Percentiles rank a stretch among this genome's conserved stretches.
phyloP scores from a whole-genome alignment of 2,888 invertebrate genomes.

The Hirtodrosophila alboralis region DNA sequence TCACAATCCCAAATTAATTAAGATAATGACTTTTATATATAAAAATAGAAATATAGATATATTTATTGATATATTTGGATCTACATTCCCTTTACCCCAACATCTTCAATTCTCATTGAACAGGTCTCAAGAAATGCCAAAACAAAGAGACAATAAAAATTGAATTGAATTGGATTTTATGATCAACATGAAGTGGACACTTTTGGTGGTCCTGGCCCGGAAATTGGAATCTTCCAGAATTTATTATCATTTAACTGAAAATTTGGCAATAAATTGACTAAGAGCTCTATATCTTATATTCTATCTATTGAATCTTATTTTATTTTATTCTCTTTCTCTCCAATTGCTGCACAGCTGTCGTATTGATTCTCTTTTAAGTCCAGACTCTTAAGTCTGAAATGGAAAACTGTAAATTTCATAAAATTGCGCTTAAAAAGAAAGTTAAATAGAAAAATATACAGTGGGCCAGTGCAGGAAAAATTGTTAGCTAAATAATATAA shows the following conservation, averaged over 20 bases:
- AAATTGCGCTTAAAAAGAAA: constrained; percentile 47
- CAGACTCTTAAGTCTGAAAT: constrained; percentile 21
- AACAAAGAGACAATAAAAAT: too few species aligned
- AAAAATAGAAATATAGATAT: too few species aligned
- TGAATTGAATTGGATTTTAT: too few species aligned
- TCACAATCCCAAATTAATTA: too few species aligned
- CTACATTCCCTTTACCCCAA: too few species aligned
- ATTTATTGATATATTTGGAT: too few species aligned
- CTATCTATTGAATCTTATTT: constrained; percentile 1
- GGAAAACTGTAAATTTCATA: constrained; percentile 54
- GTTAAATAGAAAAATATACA: not conserved
- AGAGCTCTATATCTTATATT: not conserved
- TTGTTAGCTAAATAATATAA: too few species aligned
- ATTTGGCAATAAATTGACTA: constrained; percentile 8
- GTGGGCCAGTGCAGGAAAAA: too few species aligned
- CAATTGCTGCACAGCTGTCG: constrained; percentile 51
- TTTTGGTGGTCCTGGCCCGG: constrained; percentile 22
- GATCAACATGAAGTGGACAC: not conserved
- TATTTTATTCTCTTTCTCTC: not conserved
- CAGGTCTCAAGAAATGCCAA: too few species aligned
- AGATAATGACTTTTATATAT: too few species aligned
- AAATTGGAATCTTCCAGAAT: constrained; percentile 8
- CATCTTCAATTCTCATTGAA: too few species aligned
- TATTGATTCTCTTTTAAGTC: constrained; percentile 6
- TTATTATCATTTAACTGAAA: constrained; percentile 1